Percentiles rank a stretch among this genome's conserved stretches.
These are phyloP conservation scores for Alosa alosa DNA, from an alignment of 2,113 vertebrate species.

Conservation along the genomic window DNA sequence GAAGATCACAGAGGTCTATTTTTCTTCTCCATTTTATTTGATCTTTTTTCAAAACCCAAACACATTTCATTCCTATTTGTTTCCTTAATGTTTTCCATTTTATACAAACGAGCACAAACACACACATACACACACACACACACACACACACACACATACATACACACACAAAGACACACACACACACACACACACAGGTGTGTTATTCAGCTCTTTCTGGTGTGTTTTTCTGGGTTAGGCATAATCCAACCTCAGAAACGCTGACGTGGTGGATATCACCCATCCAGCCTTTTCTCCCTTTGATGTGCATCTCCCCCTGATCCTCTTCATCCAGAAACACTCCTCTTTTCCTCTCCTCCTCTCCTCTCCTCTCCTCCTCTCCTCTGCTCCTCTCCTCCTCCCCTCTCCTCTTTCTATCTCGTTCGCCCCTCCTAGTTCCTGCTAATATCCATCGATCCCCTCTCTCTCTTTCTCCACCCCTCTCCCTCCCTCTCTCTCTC, in stretches of 20 bases:
- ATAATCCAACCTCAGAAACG: background rate
- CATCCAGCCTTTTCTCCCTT: background rate
- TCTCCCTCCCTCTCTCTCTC: no score
- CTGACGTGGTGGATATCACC: background rate
- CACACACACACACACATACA: background rate
- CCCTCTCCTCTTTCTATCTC: background rate
- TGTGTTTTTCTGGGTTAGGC: background rate
- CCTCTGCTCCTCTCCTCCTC: background rate
- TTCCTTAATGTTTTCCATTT: background rate
- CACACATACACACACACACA: background rate
- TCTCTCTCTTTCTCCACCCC: background rate
- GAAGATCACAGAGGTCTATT: no score
- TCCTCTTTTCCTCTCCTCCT: background rate
- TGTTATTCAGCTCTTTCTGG: background rate
- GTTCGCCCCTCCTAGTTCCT: background rate
- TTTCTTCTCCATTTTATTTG: no score
- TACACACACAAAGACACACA: background rate
- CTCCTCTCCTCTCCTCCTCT: background rate
- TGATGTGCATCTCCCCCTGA: background rate
- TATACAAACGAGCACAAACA: background rate
- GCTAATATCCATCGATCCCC: background rate
- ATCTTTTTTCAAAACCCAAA: background rate
- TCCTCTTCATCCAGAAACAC: background rate
- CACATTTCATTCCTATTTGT: background rate
- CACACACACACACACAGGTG: background rate